A percentile compares a stretch with the other conserved stretches of the same genome.
These are phyloP conservation scores for Phaethornis superciliosus DNA, from an alignment of 2,113 vertebrate species.

Conservation along the genomic window DNA sequence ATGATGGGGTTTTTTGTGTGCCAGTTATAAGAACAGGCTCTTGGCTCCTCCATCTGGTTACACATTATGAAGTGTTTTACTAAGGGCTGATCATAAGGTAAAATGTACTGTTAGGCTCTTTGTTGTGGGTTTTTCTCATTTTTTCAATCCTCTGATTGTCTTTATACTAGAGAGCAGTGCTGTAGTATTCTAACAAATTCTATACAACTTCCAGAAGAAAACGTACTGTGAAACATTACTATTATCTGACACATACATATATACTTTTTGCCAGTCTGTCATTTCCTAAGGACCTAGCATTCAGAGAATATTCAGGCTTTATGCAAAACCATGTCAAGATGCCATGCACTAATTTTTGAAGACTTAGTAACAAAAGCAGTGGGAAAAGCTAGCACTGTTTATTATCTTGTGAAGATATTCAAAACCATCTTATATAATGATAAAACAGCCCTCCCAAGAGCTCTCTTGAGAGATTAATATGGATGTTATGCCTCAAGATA, in stretches of 20 bases:
- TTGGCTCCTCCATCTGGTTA: slow-evolving; percentile 68
- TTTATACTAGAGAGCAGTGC: neutral
- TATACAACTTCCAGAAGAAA: neutral
- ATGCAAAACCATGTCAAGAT: neutral
- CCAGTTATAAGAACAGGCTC: slow-evolving; percentile 29
- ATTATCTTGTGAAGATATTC: slow-evolving; percentile 15
- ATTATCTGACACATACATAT: neutral
- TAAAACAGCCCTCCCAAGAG: neutral
- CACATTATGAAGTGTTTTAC: neutral
- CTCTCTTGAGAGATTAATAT: slow-evolving; percentile 26
- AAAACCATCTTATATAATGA: slow-evolving; percentile 36
- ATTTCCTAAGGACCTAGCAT: neutral
- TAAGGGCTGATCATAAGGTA: neutral
- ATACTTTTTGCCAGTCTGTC: neutral
- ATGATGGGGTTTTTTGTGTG: neutral
- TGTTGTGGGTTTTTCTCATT: neutral
- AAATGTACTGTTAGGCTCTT: neutral
- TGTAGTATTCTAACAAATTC: neutral
- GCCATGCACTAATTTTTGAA: neutral
- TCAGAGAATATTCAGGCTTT: neutral
- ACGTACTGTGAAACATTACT: neutral
- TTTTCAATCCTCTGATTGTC: neutral
- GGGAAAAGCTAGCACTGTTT: slow-evolving; percentile 14
- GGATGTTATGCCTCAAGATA: neutral
- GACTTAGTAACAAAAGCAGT: neutral